phyloP scores from a whole-genome alignment of 2,888 invertebrate species.

The Tuberolachnus salignus region DNA sequence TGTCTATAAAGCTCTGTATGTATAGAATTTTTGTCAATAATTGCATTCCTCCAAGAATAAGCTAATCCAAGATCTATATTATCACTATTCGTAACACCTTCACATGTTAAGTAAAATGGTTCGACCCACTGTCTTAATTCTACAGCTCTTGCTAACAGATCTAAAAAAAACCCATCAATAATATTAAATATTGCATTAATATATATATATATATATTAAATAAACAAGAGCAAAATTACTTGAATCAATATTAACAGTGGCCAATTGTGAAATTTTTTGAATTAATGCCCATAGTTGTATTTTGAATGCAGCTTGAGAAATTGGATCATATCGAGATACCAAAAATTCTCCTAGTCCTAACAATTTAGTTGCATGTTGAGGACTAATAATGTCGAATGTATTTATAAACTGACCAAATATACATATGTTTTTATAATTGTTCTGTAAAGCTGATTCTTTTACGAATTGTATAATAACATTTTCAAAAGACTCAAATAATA shows the following conservation, averaged over 20 bases:
- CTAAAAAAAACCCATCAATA: conserved; percentile 16
- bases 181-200: background rate
- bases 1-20: conserved; percentile 39
- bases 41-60: conserved; percentile 51
- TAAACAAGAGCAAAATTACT: conserved; percentile 15
- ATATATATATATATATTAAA: background rate
- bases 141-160: conserved; percentile 43
- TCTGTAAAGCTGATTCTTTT: conserved; percentile 36
- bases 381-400: conserved; percentile 21
- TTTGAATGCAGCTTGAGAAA: conserved; percentile 41
- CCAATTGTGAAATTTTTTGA: conserved; percentile 37
- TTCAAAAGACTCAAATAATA: conserved; percentile 46
- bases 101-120: conserved; percentile 49
- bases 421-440: conserved; percentile 36
- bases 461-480: conserved; percentile 37
- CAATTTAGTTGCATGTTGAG: conserved; percentile 34
- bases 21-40: conserved; percentile 52
- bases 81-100: conserved; percentile 30
- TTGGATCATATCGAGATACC: conserved; percentile 42
- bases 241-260: conserved; percentile 40
- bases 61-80: conserved; percentile 42
- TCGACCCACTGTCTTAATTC: conserved; percentile 52
- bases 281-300: conserved; percentile 41
- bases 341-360: conserved; percentile 42
- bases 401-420: conserved; percentile 43